phyloP scores from a whole-genome alignment of 2,113 vertebrate species.

The Notothenia rossii region DNA sequence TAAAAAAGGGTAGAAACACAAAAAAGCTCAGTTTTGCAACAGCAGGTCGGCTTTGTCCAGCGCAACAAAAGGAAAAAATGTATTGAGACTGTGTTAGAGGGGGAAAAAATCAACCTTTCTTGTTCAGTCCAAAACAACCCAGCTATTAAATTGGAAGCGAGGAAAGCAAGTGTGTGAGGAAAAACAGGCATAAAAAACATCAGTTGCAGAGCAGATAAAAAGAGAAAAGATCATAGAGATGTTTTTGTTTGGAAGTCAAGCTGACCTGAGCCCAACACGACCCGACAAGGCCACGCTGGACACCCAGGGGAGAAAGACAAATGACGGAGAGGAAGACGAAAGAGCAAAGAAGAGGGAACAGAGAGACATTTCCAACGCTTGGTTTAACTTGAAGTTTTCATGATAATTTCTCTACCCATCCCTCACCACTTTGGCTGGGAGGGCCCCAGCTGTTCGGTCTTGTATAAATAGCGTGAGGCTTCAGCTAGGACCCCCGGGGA shows the following conservation, averaged over 20 bases:
- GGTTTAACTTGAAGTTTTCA: slow-evolving; percentile 84
- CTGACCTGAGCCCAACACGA: slow-evolving; percentile 54
- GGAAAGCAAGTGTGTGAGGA: slow-evolving; percentile 10
- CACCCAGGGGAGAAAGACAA: slow-evolving; percentile 45
- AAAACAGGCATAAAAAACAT: slow-evolving; percentile 9
- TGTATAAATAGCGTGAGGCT: slow-evolving; percentile 86
- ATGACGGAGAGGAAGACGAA: slow-evolving; percentile 36
- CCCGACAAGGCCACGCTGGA: slow-evolving; percentile 40
- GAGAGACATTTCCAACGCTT: slow-evolving; percentile 79
- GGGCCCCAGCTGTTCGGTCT: slow-evolving; percentile 86
- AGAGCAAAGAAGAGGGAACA: slow-evolving; percentile 39
- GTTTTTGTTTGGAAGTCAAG: slow-evolving; percentile 38
- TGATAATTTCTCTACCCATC: slow-evolving; percentile 76
- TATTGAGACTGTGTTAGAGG: slow-evolving; percentile 44
- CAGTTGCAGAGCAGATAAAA: slow-evolving; percentile 38
- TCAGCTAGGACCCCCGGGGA: slow-evolving; percentile 76
- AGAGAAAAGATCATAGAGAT: slow-evolving; percentile 3
- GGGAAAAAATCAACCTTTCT: slow-evolving; percentile 46
- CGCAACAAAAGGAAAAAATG: slow-evolving; percentile 57
- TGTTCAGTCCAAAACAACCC: slow-evolving; percentile 38
- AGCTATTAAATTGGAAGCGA: slow-evolving; percentile 48
- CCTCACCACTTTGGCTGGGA: slow-evolving; percentile 81
- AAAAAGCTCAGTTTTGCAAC: slow-evolving; percentile 67
- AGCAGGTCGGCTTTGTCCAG: slow-evolving; percentile 64
- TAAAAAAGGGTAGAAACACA: slow-evolving; percentile 38